Conservation (phyloP, 2,113 vertebrate species). For the Lampris incognitus region DNA sequence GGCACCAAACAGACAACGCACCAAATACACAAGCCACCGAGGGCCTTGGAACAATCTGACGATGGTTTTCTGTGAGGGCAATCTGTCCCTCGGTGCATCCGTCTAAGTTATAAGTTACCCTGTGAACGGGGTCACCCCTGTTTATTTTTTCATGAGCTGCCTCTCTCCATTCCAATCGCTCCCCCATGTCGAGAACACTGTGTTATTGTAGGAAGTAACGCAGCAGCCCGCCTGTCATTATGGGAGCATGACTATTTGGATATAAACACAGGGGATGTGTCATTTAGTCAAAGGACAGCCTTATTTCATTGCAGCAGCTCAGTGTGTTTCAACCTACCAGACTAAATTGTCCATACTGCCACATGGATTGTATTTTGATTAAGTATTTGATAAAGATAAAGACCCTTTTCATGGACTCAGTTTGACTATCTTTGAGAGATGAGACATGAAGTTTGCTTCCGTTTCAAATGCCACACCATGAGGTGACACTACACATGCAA, state of each 20-base stretch:
- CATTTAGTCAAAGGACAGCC: constrained; percentile 36
- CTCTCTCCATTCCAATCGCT: neutral
- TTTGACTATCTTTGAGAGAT: constrained; percentile 16
- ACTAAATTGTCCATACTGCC: constrained; percentile 18
- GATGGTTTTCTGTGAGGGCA: constrained; percentile 11
- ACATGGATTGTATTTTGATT: neutral
- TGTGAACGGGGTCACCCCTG: constrained; percentile 30
- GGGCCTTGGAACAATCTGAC: constrained; percentile 34
- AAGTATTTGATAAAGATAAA: neutral
- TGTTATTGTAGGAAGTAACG: constrained; percentile 47
- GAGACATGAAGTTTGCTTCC: constrained; percentile 7
- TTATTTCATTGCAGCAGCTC: constrained; percentile 17
- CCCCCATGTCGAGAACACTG: constrained; percentile 25
- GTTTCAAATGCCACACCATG: neutral
- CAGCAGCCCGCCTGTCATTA: constrained; percentile 47
- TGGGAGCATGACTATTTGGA: constrained; percentile 17
- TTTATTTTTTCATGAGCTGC: constrained; percentile 42
- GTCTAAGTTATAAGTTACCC: constrained; percentile 10
- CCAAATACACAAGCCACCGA: neutral
- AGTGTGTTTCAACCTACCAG: constrained; percentile 16
- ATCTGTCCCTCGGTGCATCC: constrained; percentile 19
- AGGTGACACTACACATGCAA: no score
- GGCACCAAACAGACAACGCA: no score
- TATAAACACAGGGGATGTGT: constrained; percentile 29
- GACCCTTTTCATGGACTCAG: neutral